A percentile compares a stretch with the other conserved stretches of the same genome.
Conservation (phyloP, 2,113 vertebrate genomes). For the Oncorhynchus keta region DNA sequence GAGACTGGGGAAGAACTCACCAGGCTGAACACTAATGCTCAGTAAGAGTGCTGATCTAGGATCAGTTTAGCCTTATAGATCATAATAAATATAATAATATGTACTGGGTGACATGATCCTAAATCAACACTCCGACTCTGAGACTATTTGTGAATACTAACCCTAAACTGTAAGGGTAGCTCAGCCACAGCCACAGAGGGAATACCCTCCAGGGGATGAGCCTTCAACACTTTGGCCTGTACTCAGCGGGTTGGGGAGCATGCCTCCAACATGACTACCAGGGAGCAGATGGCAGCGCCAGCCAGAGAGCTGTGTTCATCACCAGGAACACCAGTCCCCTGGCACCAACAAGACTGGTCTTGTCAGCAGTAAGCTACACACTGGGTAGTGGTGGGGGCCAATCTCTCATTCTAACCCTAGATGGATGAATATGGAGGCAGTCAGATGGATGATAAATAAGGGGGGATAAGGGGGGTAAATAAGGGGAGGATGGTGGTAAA, state of each 20-base stretch:
- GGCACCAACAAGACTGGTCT: conserved; percentile 63
- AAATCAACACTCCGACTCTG: no score
- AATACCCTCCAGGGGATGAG: conserved; percentile 45
- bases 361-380: conserved; percentile 29
- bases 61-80: no score
- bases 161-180: conserved; percentile 19
- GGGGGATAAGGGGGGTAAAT: no score
- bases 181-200: conserved; percentile 35
- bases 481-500: no score
- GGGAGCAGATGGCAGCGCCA: conserved; percentile 58
- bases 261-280: conserved; percentile 46
- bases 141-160: no score
- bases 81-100: no score
- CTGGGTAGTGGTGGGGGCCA: no score
- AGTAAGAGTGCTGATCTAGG: no score
- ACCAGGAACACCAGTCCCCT: conserved; percentile 42
- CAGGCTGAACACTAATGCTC: neutral
- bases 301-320: conserved; percentile 32
- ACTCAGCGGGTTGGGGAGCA: conserved; percentile 22
- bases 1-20: neutral
- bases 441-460: no score
- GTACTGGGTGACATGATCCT: no score
- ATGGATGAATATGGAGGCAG: neutral
- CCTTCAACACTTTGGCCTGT: conserved; percentile 49
- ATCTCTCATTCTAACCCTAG: neutral